Conservation (phyloP, 2,113 vertebrate genomes). For the Pheucticus melanocephalus region DNA sequence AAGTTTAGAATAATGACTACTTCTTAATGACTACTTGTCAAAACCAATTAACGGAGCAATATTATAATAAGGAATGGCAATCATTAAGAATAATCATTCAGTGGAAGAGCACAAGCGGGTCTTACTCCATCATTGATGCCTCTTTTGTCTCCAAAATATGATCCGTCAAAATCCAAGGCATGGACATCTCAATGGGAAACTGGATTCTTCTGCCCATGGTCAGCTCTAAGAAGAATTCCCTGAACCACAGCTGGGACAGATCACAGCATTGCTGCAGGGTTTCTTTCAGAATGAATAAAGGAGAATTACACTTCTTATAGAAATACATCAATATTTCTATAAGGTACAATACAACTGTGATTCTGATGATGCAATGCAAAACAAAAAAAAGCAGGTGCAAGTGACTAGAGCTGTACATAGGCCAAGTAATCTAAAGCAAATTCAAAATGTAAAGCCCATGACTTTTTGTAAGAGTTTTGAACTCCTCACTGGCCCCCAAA, state of each 20-base stretch:
- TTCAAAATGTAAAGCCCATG: not conserved
- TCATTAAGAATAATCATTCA: not conserved
- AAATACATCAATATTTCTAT: not conserved
- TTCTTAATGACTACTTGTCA: not conserved
- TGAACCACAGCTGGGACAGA: conserved; percentile 84
- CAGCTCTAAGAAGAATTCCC: conserved; percentile 95
- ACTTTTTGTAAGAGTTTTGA: not conserved
- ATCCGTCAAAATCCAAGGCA: conserved; percentile 99
- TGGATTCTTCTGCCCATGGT: conserved; percentile 86
- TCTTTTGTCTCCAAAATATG: conserved; percentile 88
- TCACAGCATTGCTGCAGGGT: conserved; percentile 85
- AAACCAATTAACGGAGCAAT: not conserved
- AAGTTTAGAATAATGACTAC: not conserved
- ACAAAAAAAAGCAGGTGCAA: conserved; percentile 18
- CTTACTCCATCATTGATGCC: conserved; percentile 87
- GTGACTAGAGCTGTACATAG: not conserved
- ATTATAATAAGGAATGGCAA: not conserved
- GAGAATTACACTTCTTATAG: not conserved
- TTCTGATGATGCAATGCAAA: conserved; percentile 20
- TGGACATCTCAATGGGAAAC: conserved; percentile 94
- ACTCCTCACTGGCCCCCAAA: not conserved
- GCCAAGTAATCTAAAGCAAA: not conserved
- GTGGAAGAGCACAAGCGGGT: not conserved
- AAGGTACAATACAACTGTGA: not conserved
- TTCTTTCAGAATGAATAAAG: conserved; percentile 65